Conservation (phyloP, 1,140 invertebrate genomes). For the Thalassaphorura encarpata region DNA sequence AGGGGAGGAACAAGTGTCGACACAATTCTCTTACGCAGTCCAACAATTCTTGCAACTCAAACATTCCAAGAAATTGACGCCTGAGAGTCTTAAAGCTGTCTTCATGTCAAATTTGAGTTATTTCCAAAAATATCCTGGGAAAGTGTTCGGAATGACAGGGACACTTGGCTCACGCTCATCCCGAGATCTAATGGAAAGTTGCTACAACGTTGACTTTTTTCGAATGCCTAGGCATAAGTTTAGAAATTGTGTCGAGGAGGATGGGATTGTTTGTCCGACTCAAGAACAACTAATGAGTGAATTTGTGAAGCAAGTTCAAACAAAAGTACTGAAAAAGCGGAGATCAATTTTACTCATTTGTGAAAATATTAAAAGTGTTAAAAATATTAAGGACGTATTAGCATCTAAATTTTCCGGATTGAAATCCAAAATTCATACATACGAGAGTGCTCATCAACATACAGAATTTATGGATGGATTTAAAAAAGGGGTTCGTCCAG, state of each 20-base stretch:
- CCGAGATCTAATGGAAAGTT: conserved; percentile 32
- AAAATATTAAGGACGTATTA: background rate
- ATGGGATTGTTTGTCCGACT: background rate
- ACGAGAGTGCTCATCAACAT: background rate
- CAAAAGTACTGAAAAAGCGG: background rate
- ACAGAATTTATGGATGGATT: background rate
- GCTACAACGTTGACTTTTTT: conserved; percentile 35
- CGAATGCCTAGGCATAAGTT: conserved; percentile 5
- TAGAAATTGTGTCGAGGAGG: background rate
- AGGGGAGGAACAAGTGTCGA: conserved; percentile 37
- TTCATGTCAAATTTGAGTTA: conserved; percentile 40
- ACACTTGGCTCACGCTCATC: conserved; percentile 36
- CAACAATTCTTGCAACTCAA: conserved; percentile 42
- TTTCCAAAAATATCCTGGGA: conserved; percentile 35
- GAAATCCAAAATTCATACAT: background rate
- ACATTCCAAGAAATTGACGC: conserved; percentile 37
- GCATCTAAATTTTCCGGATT: background rate
- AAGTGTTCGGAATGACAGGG: conserved; percentile 38
- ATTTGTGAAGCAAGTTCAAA: background rate
- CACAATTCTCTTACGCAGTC: conserved; percentile 38
- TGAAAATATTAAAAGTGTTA: background rate
- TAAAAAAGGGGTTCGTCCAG: background rate
- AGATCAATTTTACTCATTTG: background rate
- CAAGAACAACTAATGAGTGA: background rate
- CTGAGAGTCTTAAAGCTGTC: conserved; percentile 37